Percentiles rank a stretch among this genome's conserved stretches.
Conservation (phyloP, 37 sponge, comb jelly and placozoan species). For the Cladorhizidae sp. region DNA sequence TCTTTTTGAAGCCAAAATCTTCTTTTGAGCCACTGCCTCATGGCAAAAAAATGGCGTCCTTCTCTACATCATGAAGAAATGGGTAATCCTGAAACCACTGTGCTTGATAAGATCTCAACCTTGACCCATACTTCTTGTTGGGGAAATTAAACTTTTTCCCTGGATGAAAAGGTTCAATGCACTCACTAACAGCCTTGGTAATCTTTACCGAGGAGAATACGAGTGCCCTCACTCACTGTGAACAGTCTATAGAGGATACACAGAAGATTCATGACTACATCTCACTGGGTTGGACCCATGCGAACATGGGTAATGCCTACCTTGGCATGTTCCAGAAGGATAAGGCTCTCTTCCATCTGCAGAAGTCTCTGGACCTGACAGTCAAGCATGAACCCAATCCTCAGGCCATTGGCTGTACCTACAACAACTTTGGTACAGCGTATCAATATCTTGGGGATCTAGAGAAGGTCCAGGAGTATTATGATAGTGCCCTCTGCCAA, state of each 20-base stretch:
- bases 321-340: constrained; percentile 56
- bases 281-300: constrained; percentile 77
- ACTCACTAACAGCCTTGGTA: constrained; percentile 63
- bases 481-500: constrained; percentile 67
- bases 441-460: constrained; percentile 50
- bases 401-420: constrained; percentile 61
- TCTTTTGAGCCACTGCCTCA: no score
- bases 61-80: no score
- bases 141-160: no score
- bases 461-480: constrained; percentile 57
- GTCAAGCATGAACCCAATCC: constrained; percentile 45
- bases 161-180: no score
- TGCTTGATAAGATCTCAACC: no score
- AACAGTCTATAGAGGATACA: constrained; percentile 28
- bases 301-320: constrained; percentile 76
- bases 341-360: constrained; percentile 58
- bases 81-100: no score
- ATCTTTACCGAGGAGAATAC: constrained; percentile 62
- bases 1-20: no score
- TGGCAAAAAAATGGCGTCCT: no score
- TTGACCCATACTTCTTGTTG: no score
- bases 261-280: constrained; percentile 36
- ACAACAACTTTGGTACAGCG: constrained; percentile 76
- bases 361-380: constrained; percentile 49
- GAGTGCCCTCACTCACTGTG: constrained; percentile 52